These are phyloP conservation scores for Nycteola revayana DNA, from an alignment of 2,888 invertebrate genomes.

Conservation along the genomic window DNA sequence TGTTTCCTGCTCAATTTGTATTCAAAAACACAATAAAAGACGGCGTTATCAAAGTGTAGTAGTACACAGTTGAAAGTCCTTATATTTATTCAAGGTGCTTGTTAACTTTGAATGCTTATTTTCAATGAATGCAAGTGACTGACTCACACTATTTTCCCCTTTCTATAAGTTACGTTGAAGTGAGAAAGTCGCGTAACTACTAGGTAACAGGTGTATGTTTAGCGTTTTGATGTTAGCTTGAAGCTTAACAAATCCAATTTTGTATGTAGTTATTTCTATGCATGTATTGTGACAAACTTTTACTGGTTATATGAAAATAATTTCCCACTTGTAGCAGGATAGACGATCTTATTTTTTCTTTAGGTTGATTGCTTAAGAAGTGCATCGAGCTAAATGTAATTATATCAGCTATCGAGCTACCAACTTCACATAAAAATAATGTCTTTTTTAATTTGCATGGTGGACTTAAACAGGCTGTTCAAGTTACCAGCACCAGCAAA, in stretches of 20 bases:
- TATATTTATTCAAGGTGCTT: not conserved
- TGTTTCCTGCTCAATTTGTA: constrained; percentile 45
- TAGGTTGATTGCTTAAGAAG: too few relatives aligned
- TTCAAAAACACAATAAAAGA: constrained; percentile 43
- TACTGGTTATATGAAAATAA: too few relatives aligned
- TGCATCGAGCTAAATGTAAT: too few relatives aligned
- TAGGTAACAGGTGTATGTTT: not conserved
- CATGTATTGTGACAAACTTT: too few relatives aligned
- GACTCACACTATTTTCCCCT: not conserved
- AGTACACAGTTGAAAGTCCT: constrained; percentile 5
- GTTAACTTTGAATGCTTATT: not conserved
- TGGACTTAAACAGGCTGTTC: too few relatives aligned
- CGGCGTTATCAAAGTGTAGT: constrained; percentile 33
- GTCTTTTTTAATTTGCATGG: too few relatives aligned
- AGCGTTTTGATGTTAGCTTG: not conserved
- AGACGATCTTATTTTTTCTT: too few relatives aligned
- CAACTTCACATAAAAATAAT: too few relatives aligned
- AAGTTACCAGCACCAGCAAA: too few relatives aligned
- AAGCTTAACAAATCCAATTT: not conserved
- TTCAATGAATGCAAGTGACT: not conserved
- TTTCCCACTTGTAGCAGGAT: too few relatives aligned
- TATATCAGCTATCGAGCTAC: too few relatives aligned
- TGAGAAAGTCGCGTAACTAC: not conserved
- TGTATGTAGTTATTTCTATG: too few relatives aligned
- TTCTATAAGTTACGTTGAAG: constrained; percentile 1